Conservation (phyloP, 2,797 vertebrate genomes). For the Sus cebifrons region DNA sequence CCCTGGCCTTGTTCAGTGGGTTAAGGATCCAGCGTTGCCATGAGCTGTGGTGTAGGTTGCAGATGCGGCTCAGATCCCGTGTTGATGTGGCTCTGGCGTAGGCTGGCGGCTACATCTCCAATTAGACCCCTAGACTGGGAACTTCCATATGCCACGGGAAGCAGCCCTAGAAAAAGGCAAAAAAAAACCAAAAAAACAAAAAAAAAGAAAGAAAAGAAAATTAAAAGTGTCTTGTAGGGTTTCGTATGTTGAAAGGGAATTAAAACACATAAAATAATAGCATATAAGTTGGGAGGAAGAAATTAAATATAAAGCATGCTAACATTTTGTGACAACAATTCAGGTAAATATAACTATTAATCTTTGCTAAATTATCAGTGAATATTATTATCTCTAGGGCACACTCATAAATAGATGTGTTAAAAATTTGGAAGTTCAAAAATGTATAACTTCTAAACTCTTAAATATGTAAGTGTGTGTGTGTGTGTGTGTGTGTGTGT, state of each 20-base stretch:
- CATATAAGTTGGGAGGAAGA: not conserved
- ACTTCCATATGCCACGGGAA: no score
- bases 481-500: not conserved
- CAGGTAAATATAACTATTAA: conserved; percentile 41
- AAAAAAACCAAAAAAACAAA: conserved; percentile 29
- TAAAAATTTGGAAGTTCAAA: conserved; percentile 22
- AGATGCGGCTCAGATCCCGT: no score
- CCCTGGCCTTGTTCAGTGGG: no score
- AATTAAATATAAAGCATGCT: not conserved
- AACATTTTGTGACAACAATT: not conserved
- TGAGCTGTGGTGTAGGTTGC: no score
- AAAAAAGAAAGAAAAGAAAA: conserved; percentile 69
- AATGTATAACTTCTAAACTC: not conserved
- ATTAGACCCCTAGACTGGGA: no score
- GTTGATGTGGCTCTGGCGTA: no score
- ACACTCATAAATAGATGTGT: not conserved
- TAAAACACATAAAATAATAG: not conserved
- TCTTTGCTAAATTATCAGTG: not conserved
- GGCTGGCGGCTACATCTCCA: no score
- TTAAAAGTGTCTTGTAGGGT: not conserved
- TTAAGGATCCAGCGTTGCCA: no score
- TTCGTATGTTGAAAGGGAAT: not conserved
- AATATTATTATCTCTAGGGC: not conserved
- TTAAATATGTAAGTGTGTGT: not conserved
- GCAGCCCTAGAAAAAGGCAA: no score